Percentiles rank a stretch among this genome's conserved stretches.
phyloP scores from a whole-genome alignment of 1,140 invertebrate species.

The Melanaphis sacchari region DNA sequence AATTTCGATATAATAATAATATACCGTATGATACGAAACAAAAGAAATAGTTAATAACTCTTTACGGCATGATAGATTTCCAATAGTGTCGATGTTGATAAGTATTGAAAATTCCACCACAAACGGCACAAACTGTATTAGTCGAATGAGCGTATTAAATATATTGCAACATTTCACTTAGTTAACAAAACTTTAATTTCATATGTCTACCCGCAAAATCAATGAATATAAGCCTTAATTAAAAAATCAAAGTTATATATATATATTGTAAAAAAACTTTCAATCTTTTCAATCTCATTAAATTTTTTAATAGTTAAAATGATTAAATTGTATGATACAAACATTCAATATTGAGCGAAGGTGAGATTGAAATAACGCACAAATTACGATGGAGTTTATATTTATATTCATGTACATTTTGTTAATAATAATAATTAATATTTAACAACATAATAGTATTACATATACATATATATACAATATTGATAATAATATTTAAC shows the following conservation, averaged over 20 bases:
- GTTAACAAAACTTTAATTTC: not conserved
- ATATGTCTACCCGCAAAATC: not conserved
- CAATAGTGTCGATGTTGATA: not conserved
- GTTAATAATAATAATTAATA: not conserved
- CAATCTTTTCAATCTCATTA: no score
- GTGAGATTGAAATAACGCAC: not conserved
- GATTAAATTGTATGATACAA: not conserved
- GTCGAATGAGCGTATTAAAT: not conserved
- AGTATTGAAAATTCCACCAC: not conserved
- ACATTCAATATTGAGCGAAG: not conserved
- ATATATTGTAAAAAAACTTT: not conserved
- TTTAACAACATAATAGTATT: not conserved
- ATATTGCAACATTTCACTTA: not conserved
- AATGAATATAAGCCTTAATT: not conserved
- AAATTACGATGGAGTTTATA: no score
- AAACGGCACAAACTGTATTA: not conserved
- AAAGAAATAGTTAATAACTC: constrained; percentile 41
- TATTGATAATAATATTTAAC: no score
- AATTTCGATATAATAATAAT: not conserved
- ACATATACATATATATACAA: no score
- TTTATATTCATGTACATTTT: not conserved
- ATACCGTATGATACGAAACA: constrained; percentile 10
- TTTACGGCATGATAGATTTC: not conserved
- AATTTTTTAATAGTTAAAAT: not conserved
- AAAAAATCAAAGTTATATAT: not conserved